phyloP scores from a whole-genome alignment of 2,888 invertebrate species.

The Acleris cristana region DNA sequence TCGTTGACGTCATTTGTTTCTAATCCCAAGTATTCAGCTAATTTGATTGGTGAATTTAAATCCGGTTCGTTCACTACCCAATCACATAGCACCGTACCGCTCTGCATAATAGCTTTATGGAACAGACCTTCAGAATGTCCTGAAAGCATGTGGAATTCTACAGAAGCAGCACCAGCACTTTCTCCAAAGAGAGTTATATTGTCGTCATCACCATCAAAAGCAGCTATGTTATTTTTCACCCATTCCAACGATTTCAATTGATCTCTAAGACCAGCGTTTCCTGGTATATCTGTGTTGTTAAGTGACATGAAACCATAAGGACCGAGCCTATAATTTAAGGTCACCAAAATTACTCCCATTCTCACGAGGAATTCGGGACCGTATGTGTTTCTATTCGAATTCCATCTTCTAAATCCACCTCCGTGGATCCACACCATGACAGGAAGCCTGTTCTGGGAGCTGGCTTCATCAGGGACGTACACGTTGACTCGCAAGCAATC shows the following conservation, averaged over 20 bases:
- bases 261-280: slow-evolving; percentile 39
- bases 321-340: slow-evolving; percentile 39
- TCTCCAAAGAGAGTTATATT: slow-evolving; percentile 40
- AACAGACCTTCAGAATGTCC: slow-evolving; percentile 36
- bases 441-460: slow-evolving; percentile 31
- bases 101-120: slow-evolving; percentile 43
- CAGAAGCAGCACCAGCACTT: slow-evolving; percentile 38
- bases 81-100: slow-evolving; percentile 39
- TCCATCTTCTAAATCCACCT: slow-evolving; percentile 36
- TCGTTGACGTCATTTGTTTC: slow-evolving; percentile 36
- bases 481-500: slow-evolving; percentile 39
- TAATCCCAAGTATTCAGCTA: slow-evolving; percentile 38
- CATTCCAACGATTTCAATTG: slow-evolving; percentile 37
- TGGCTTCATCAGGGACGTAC: slow-evolving; percentile 34
- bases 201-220: slow-evolving; percentile 37
- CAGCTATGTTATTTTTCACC: slow-evolving; percentile 38
- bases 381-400: slow-evolving; percentile 28
- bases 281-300: slow-evolving; percentile 37
- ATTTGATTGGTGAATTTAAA: slow-evolving; percentile 34
- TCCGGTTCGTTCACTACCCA: slow-evolving; percentile 37
- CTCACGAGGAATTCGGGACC: slow-evolving; percentile 38
- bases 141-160: slow-evolving; percentile 38
- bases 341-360: slow-evolving; percentile 38
- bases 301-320: slow-evolving; percentile 39
- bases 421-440: slow-evolving; percentile 41